Evolutionary conservation across 2,797 vertebrate species (phyloP).

Genomic region (Hoplostethus mediterraneus): DNA sequence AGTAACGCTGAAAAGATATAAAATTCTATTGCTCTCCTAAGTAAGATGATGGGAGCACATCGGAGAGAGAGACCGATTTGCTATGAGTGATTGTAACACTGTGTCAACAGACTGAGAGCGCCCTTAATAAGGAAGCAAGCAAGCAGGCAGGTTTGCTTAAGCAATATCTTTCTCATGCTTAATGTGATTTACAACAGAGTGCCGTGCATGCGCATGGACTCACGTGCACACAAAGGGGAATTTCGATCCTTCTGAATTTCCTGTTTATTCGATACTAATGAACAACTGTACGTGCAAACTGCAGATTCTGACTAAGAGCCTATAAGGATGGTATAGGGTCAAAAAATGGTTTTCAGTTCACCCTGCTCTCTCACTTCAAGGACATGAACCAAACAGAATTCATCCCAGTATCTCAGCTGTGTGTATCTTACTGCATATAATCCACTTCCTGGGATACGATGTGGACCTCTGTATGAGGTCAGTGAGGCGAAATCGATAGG

Average conservation of each 20-base stretch:
- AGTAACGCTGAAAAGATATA: constrained; percentile 18
- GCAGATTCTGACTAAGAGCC: constrained; percentile 23
- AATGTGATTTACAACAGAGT: neutral
- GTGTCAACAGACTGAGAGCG: constrained; percentile 20
- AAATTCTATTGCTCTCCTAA: constrained; percentile 40
- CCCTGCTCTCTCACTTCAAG: constrained; percentile 10
- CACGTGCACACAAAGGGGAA: too few species aligned
- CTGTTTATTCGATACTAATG: neutral
- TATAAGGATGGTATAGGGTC: constrained; percentile 5
- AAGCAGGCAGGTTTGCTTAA: neutral
- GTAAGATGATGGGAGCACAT: constrained; percentile 22
- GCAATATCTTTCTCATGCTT: constrained; percentile 10
- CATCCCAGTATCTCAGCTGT: constrained; percentile 37
- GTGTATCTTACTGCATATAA: constrained; percentile 49
- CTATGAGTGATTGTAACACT: neutral
- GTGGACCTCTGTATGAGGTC: constrained; percentile 44
- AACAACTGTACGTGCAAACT: neutral
- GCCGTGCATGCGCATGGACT: neutral
- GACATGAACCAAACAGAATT: constrained; percentile 58
- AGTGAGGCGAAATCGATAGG: constrained; percentile 66
- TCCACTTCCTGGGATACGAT: constrained; percentile 69
- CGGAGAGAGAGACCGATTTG: constrained; percentile 23
- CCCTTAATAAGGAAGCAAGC: constrained; percentile 19
- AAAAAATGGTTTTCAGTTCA: constrained; percentile 38
- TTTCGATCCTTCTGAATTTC: neutral